Evolutionary conservation across 2,797 vertebrate genomes (phyloP), one percentile per base, ranked within the genome.

Genomic region (Oreochromis mossambicus): DNA sequence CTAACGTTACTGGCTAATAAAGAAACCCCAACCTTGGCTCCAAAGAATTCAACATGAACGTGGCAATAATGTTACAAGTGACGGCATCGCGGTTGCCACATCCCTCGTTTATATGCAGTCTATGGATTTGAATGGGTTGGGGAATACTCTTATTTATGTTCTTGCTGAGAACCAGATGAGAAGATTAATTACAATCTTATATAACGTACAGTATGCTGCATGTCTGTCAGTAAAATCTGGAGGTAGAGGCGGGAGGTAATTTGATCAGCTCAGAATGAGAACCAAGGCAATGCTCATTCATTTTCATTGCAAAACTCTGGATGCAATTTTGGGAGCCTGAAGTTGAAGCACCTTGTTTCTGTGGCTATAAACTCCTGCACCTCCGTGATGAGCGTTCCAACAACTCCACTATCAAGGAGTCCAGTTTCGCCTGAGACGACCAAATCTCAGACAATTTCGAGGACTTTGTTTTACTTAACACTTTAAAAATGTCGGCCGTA

Each of bases 391-490:
- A 1, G 6, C 43, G 19, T 52, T 52, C 55, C 79, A 58, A 61
- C 26, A 63, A n/a, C 82, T 84, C 17, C 70, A 41, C 76, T 88
- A 63, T 61, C 48, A 29, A 61, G 76, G 38, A 75, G 83, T 87
- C 86, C 34, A 87, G 34, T 70, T 87, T 75, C 46, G 77, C 41
- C 46, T 13, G 83, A 66, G n/a, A 85, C 43, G 76, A 81, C 43
- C 80, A 51, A 48, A 68, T 80, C 48, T 36, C 50, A 51, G 78
- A 83, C 70, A 55, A 87, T 89, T 92, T 87, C 89, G 92, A 88
- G 88, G 90, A 90, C 88, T 91, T 94, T 91, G 87, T 93, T 94
- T 94, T 91, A 94, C 87, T 88, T 86, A 83, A 90, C 87, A 83
- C 86, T 92, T 95, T 94, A 84, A 93, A 94, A 93, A 92, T 79